Percentiles rank a stretch among this genome's conserved stretches.
phyloP scores from a whole-genome alignment of 2,113 vertebrate species.

The Scophthalmus maximus region DNA sequence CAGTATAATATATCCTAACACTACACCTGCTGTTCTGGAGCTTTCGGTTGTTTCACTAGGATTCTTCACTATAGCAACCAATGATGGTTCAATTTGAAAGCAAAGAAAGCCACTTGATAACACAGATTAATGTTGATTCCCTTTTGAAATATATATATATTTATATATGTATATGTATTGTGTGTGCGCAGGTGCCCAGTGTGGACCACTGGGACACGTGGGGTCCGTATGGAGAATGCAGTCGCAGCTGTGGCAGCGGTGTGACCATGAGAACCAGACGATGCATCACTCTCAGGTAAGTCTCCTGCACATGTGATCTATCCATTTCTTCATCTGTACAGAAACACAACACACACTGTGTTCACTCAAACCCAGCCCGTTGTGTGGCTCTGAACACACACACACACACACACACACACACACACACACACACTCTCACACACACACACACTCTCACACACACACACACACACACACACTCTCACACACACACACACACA shows the following conservation, averaged over 20 bases:
- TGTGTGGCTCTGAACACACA: conserved; percentile 17
- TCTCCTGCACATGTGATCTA: not conserved
- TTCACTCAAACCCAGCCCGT: conserved; percentile 1
- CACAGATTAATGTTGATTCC: not conserved
- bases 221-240: conserved; percentile 90
- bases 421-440: conserved; percentile 5
- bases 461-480: not conserved
- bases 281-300: conserved; percentile 90
- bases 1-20: too few relatives aligned
- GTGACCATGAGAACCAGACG: conserved; percentile 85
- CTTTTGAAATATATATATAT: too few relatives aligned
- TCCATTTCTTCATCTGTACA: not conserved
- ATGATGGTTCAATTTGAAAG: too few relatives aligned
- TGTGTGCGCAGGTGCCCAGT: conserved; percentile 62
- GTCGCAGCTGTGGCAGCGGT: conserved; percentile 91
- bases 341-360: conserved; percentile 3
- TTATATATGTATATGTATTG: too few relatives aligned
- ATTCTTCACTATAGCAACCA: too few relatives aligned
- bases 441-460: not conserved
- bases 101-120: not conserved
- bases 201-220: conserved; percentile 89
- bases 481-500: not conserved
- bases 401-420: not conserved
- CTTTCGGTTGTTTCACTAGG: too few relatives aligned
- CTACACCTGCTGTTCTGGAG: too few relatives aligned